These are phyloP conservation scores for Lottia gigantea DNA, from an alignment of 2,888 invertebrate species.

Conservation along the genomic window DNA sequence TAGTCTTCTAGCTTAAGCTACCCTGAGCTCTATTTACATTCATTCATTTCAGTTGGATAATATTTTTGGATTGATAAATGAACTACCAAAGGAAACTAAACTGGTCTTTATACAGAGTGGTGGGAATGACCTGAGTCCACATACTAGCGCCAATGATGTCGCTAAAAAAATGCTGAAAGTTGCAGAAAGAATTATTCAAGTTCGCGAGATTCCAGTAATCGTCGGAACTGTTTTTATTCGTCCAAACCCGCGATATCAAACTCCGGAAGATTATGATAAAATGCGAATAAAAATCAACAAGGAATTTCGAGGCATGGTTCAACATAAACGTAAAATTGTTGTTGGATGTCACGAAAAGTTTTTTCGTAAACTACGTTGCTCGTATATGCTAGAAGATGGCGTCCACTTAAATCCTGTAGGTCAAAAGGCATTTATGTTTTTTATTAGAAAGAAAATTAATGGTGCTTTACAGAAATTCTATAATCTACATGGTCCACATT, in stretches of 20 bases:
- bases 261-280: not conserved
- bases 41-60: not conserved
- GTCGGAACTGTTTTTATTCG: not conserved
- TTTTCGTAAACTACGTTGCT: not conserved
- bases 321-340: not conserved
- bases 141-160: not conserved
- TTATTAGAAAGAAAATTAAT: not conserved
- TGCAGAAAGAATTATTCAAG: not conserved
- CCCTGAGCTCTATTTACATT: too few relatives aligned
- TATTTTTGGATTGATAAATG: not conserved
- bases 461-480: not conserved
- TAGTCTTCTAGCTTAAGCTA: too few relatives aligned
- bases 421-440: not conserved
- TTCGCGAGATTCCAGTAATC: not conserved
- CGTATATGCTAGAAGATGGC: not conserved
- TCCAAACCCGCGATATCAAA: not conserved
- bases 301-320: not conserved
- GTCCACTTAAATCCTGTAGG: not conserved
- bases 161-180: not conserved
- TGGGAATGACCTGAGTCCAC: not conserved
- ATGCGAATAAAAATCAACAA: not conserved
- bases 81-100: not conserved
- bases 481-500: not conserved
- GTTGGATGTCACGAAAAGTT: not conserved
- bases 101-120: conserved; percentile 1